Percentiles rank a stretch among this genome's conserved stretches.
Conservation (phyloP, 2,113 vertebrate species). For the mouse (Mus musculus) region DNA sequence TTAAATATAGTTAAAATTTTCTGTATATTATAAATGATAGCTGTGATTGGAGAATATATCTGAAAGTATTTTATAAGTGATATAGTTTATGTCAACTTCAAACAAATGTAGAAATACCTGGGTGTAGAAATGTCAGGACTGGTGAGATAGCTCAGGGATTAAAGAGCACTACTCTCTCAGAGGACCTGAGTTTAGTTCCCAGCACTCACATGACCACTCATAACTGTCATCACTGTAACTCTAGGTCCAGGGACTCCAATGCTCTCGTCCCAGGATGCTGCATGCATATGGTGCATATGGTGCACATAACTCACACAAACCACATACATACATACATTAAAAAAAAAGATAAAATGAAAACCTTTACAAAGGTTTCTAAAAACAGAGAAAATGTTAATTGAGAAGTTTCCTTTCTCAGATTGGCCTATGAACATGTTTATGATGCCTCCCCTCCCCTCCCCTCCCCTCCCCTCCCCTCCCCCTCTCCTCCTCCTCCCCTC, state of each 20-base stretch:
- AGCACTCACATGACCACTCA: background rate
- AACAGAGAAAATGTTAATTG: background rate
- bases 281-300: background rate
- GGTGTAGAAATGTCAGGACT: background rate
- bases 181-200: background rate
- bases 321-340: background rate
- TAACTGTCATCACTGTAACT: background rate
- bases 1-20: background rate
- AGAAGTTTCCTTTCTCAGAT: background rate
- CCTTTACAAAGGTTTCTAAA: background rate
- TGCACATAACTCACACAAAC: background rate
- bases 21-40: background rate
- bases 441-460: background rate
- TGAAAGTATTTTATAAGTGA: conserved; percentile 39
- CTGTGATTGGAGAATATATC: conserved; percentile 47
- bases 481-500: no score
- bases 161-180: background rate
- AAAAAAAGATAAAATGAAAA: background rate
- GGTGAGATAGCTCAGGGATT: background rate
- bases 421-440: background rate
- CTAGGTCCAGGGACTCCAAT: background rate
- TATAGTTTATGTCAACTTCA: background rate
- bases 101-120: background rate
- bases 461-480: no score
- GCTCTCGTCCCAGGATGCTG: background rate